Conservation (phyloP, 92 coral and sea anemone genomes). For the Porites rus region DNA sequence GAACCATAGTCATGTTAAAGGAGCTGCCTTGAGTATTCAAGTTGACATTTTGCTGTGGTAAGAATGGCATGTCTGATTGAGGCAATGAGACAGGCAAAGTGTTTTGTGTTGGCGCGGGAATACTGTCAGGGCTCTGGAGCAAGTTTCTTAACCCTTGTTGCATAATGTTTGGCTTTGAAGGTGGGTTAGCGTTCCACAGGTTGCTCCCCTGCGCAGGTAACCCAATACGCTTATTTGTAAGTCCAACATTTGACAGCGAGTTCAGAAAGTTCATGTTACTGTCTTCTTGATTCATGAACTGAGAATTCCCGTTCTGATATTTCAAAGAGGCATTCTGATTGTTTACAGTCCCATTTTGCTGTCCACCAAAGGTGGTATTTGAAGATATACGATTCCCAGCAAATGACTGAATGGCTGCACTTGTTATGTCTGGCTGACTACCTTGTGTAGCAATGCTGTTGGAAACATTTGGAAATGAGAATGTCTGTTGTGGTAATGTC, state of each 20-base stretch:
- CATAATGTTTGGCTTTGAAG: constrained; percentile 13
- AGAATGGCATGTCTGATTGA: neutral
- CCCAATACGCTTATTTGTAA: neutral
- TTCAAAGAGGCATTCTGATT: neutral
- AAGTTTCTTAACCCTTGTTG: constrained; percentile 35
- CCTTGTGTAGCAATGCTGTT: constrained; percentile 29
- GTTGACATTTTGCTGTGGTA: constrained; percentile 24
- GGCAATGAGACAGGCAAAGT: neutral
- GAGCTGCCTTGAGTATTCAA: neutral
- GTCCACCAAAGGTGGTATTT: neutral
- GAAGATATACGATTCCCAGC: neutral
- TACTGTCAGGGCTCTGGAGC: constrained; percentile 20
- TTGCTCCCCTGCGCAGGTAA: neutral
- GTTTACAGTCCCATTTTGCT: constrained; percentile 23
- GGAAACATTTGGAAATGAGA: constrained; percentile 51
- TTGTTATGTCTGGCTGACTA: constrained; percentile 23
- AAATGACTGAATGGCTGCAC: neutral
- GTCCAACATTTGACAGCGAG: constrained; percentile 23
- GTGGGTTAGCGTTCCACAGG: constrained; percentile 2
- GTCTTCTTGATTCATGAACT: constrained; percentile 37
- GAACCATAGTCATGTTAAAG: constrained; percentile 15
- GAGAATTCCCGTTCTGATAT: constrained; percentile 28
- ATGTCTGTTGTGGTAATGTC: constrained; percentile 53
- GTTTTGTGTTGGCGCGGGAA: neutral
- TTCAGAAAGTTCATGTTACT: constrained; percentile 49